Base-by-base conservation (phyloP, 2,888 invertebrate species). In the Amblyjoppa proteus region DNA sequence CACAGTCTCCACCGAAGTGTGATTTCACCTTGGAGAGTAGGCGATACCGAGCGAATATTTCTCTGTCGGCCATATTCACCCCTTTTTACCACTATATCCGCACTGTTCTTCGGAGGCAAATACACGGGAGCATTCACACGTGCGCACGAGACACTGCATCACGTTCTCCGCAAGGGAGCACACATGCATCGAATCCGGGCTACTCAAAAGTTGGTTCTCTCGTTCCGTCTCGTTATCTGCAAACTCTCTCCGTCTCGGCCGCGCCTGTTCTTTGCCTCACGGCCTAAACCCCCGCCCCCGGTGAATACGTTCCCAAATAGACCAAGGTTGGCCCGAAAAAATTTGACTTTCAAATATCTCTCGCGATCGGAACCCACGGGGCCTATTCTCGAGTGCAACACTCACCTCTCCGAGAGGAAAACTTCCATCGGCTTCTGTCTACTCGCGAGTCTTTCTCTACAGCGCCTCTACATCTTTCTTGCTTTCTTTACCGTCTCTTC, bases 281-380 rank as follows among this genome's bases (percentile, higher is more conserved):
- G n/a, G 64, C 64, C 45, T 51, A 51, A 4, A 9, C 0, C 11
- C 38, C 38, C 53, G 49, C 4, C 4, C 3, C 45, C 66, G 61
- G 53, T 11, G 79, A 79, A 80, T 84, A 83, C 84, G 85, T 80
- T 85, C 66, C 76, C 80, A 84, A 88, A 88, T 86, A 88, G 84
- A 89, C 87, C 85, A 84, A 88, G 85, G 85, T 87, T 85, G 74
- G 66, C 58, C 68, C 77, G 34, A 75, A 66, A 87, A 89, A 89
- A 90, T 90, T 90, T 89, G 88, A 89, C 89, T 86, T 90, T 89
- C 80, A 90, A 90, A 90, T 90, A 76, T 81, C 61, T 76, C 34
- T 45, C 31, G 71, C 38, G 58, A 75, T 38, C 69, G 64, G 69
- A 83, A 56, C 45, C 64, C 66, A 34, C 76, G 79, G 76, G 53